Conservation (phyloP, 2,888 invertebrate genomes). For the Zele albiditarsus region DNA sequence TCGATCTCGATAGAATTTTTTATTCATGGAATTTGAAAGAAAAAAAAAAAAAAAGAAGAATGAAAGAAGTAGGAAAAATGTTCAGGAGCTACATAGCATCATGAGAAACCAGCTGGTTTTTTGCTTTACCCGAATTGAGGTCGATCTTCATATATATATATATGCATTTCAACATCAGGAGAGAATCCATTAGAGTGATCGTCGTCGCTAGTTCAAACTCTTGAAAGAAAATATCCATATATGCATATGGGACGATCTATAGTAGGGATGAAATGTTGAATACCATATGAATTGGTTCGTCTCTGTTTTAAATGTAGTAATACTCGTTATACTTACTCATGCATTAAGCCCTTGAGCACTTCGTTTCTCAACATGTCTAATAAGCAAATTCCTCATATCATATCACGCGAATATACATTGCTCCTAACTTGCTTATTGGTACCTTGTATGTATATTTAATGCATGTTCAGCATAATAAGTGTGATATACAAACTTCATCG, state of each 20-base stretch:
- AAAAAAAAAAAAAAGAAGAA: too few relatives aligned
- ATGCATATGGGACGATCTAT: conserved; percentile 28
- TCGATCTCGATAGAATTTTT: too few relatives aligned
- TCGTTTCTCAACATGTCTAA: background rate
- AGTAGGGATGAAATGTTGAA: conserved; percentile 17
- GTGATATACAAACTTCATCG: background rate
- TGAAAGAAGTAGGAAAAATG: conserved; percentile 5
- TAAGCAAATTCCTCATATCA: background rate
- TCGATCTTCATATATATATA: conserved; percentile 36
- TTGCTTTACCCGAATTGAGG: conserved; percentile 23
- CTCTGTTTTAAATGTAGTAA: background rate
- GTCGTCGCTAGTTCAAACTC: conserved; percentile 28
- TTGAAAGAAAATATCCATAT: conserved; percentile 38
- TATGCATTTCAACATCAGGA: conserved; percentile 30
- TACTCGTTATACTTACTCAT: too few relatives aligned
- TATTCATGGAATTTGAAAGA: background rate
- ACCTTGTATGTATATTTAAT: too few relatives aligned
- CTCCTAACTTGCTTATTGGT: too few relatives aligned
- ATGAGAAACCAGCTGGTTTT: conserved; percentile 12
- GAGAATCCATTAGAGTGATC: conserved; percentile 34
- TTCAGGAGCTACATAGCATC: conserved; percentile 29
- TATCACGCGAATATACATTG: background rate
- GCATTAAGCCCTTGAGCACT: background rate
- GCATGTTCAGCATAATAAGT: background rate
- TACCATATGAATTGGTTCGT: conserved; percentile 18